Evolutionary conservation across 2,113 vertebrate genomes (phyloP).

Genomic region (Crotalus viridis): DNA sequence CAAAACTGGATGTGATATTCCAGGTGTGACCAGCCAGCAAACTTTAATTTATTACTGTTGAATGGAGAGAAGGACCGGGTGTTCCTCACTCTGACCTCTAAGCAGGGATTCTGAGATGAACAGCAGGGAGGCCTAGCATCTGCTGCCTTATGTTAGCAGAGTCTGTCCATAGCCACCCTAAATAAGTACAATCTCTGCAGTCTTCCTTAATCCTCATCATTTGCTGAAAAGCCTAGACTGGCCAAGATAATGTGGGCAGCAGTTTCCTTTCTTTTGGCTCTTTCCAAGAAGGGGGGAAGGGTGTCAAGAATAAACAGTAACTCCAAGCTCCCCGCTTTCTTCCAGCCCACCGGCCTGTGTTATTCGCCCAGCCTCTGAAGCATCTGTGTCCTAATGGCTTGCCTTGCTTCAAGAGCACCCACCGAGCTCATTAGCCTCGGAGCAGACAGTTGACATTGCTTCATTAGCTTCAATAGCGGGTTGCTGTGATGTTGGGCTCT

Average conservation of each 20-base stretch:
- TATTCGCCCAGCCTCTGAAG: background rate
- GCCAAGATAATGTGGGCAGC: background rate
- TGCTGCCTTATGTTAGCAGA: background rate
- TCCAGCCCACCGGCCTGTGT: background rate
- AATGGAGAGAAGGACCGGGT: background rate
- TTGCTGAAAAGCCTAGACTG: background rate
- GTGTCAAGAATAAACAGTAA: background rate
- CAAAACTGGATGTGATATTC: background rate
- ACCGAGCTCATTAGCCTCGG: slow-evolving; percentile 16
- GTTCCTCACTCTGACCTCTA: background rate
- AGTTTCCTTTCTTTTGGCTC: background rate
- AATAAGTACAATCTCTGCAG: background rate
- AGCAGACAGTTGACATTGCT: slow-evolving; percentile 10
- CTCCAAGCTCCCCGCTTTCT: background rate
- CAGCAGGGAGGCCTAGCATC: background rate
- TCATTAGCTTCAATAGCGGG: slow-evolving; percentile 26
- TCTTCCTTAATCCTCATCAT: background rate
- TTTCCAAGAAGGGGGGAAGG: background rate
- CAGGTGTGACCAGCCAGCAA: background rate
- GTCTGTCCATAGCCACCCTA: background rate
- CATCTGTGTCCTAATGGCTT: background rate
- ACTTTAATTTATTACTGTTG: background rate
- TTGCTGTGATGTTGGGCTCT: slow-evolving; percentile 11
- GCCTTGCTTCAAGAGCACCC: background rate
- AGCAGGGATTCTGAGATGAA: background rate